Evolutionary conservation across 2,113 vertebrate genomes (phyloP), one percentile per base, ranked within the genome.

Genomic region (Epinephelus moara): DNA sequence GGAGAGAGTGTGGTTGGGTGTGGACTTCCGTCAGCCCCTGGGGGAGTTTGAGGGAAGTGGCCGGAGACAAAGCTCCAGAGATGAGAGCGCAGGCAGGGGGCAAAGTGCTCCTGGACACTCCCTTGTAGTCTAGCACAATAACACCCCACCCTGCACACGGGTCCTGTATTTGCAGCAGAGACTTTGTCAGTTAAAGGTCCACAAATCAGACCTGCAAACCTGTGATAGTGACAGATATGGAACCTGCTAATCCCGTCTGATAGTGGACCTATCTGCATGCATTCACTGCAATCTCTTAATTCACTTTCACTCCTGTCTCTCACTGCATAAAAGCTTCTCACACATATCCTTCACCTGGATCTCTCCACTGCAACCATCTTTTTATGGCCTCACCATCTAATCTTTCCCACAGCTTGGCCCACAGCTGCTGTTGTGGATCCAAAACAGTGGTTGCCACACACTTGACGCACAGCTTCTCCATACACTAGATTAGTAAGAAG

Each of bases 11-110:
- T 63, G 13, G 50, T n/a, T 55, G 87, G 90, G 92, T 89, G 94
- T 90, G 87, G 88, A 87, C 89, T 86, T 92, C 87, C 83, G 67
- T 79, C 47, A 6, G 82, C 60, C 80, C 86, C 82, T 81, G 84
- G 80, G 93, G 92, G 88, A 92, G 64, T 77, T 83, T 57, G 56
- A 82, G 86, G 90, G 89, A 93, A 87, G 85, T 81, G 82, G 79
- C 68, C 4, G 1, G 67, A 90, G 86, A 90, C 86, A 92, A 90
- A 89, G 90, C 88, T 90, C 64, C 84, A 91, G 84, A 92, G 91
- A 91, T 88, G 91, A 92, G 92, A 89, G 83, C 4, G 15, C 81
- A 64, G 76, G 63, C 66, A 45, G 25, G 70, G 86, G 85, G 61
- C 85, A 82, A 87, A 90, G 84, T 67, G 79, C 87, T 85, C 42